Base-by-base conservation (phyloP, 2,797 vertebrate species). In the Anas capensis region DNA sequence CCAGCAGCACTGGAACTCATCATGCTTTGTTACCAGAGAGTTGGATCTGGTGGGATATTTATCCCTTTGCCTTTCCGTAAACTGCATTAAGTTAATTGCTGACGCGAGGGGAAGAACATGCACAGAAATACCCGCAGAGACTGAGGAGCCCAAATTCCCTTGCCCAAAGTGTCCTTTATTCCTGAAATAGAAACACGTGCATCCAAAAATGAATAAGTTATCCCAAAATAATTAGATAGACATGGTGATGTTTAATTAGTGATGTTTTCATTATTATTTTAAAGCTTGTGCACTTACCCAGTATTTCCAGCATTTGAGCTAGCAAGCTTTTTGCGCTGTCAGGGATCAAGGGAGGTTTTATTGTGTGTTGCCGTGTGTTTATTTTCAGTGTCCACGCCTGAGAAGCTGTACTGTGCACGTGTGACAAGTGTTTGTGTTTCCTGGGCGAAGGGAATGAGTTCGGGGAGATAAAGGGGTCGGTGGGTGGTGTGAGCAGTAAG, bases 361-460 rank as follows among this genome's bases (percentile, higher is more conserved):
- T 87, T 53, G 5, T 26, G 69, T 56, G 76, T 70, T 0, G 15
- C 8, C 4, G 0, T 34, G 18, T 89, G 79, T 90, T 95, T 88
- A 69, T 94, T 96, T 92, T 79, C 48, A 19, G 0, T 31, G 27
- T 13, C 51, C 3, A 0, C 33, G 21, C 31, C 51, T 71, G 81
- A 58, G 65, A 81, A 91, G 19, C 19, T 8, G 2, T 51, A 46
- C n/a, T 42, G 12, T 14, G 23, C 4, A 1, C 12, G 24, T 76
- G 51, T 94, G 89, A 90, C 38, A 54, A 44, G 48, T 70, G 75
- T 89, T 95, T 87, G 49, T 72, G 29, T 95, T 92, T 95, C 31
- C 73, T 86, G 80, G 66, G 70, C 58, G 70, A 73, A 36, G 38
- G 33, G 66, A 68, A 29, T 51, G 82, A 88, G 58, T 17, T 86